phyloP scores from a whole-genome alignment of 1,140 invertebrate species.

The Nymphalis io region DNA sequence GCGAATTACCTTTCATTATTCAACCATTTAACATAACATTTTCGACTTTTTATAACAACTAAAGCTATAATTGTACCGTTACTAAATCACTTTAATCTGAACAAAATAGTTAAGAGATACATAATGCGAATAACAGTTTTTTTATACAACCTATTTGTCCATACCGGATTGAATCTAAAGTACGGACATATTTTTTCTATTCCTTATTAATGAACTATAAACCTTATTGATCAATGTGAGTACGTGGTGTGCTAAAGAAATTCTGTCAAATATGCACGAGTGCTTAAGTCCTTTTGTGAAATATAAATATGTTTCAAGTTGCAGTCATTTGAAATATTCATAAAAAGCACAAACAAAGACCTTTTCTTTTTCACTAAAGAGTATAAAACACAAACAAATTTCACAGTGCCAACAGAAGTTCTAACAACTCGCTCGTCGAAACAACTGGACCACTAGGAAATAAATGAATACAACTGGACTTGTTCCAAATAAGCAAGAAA shows the following conservation, averaged over 20 bases:
- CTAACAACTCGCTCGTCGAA: neutral
- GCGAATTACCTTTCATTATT: neutral
- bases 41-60: neutral
- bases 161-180: neutral
- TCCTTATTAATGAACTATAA: no score
- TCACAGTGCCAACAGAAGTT: neutral
- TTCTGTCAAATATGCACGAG: no score
- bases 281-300: neutral
- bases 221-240: no score
- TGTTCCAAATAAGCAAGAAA: conserved; percentile 2
- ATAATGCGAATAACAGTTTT: neutral
- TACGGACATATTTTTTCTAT: no score
- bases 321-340: neutral
- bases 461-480: neutral
- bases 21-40: neutral
- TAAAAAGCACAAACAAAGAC: no score
- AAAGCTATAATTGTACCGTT: neutral
- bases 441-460: neutral
- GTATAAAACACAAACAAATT: neutral
- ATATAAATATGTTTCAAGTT: neutral
- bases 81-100: neutral
- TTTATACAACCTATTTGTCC: neutral
- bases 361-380: neutral
- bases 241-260: no score
- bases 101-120: neutral